Evolutionary conservation across 1,140 invertebrate genomes (phyloP), one percentile per base, ranked within the genome.

Genomic region (Drosophila cardini): DNA sequence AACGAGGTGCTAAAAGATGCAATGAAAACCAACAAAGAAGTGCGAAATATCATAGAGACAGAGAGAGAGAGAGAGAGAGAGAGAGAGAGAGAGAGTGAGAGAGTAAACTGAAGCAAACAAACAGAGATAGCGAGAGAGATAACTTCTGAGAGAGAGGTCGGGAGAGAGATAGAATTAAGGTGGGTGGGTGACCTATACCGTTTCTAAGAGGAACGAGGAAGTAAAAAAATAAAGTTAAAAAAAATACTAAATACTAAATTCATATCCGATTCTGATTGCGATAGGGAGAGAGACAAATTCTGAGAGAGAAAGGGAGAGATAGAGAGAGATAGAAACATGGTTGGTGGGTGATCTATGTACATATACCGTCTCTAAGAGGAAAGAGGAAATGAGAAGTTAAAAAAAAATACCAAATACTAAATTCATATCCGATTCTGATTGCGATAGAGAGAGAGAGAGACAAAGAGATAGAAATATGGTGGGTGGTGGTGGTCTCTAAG

Each of bases 1-100:
- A 55, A 72, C 67, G 52, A 86, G 83, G 82, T 86, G 82, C 83
- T 86, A 86, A 86, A 82, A 87, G 57, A 70, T 87, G 65, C 50
- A 65, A 21, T 32, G 26, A 46, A 26, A 40, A 48, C 45, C 69
- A 56, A 67, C 30, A 72, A 72, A 72, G 57, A 86, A 73, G 76
- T 83, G 80, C 43, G 72, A 83, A 72, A 64, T 76, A 58, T 64
- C n/a, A 32, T 45, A 55, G 21, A 58, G 34, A 58, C 11, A 5
- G 4, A 62, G 55, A 16, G 9, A 26, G 4, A 10, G 26, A 34
- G 38, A 43, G 34, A 38, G 21, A 18, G 10, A 10, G 15, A 62
- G 30, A 56, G 34, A 16, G 30, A 60, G 56, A 15, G 10, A 13
- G 6, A 10, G 26, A 32, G 43, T n/a, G 53, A 16, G 9, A 21